Percentiles rank a stretch among this genome's conserved stretches.
phyloP scores from a whole-genome alignment of 2,888 invertebrate species.

The Cephus spinipes region DNA sequence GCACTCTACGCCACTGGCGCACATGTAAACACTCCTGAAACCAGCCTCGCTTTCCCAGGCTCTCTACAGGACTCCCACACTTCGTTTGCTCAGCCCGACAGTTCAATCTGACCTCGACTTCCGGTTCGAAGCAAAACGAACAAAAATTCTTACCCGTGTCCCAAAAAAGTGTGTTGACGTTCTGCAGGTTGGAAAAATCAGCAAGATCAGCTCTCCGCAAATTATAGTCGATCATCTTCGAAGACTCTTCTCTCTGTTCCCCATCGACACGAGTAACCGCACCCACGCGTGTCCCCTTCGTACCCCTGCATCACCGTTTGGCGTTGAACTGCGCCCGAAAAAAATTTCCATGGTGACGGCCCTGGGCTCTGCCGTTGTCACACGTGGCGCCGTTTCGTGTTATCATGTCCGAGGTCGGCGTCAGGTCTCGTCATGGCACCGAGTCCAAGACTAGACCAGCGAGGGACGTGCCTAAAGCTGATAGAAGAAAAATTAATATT shows the following conservation, averaged over 20 bases:
- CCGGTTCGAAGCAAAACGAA: neutral
- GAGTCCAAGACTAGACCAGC: neutral
- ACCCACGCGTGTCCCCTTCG: neutral
- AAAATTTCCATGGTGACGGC: neutral
- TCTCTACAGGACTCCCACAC: neutral
- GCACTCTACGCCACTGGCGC: neutral
- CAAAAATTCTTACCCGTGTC: neutral
- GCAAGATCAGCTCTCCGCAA: neutral
- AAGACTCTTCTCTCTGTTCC: neutral
- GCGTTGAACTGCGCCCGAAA: neutral
- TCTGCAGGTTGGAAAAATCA: neutral
- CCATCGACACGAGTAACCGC: neutral
- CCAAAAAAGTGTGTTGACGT: neutral
- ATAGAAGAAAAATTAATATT: neutral
- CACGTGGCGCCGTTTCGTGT: conserved; percentile 23
- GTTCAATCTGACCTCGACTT: neutral
- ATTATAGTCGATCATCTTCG: neutral
- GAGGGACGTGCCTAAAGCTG: neutral
- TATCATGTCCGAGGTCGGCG: conserved; percentile 21
- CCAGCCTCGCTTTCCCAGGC: neutral
- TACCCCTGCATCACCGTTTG: neutral
- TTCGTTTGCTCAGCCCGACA: neutral
- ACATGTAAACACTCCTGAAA: neutral
- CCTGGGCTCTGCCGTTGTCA: conserved; percentile 4
- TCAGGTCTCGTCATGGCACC: conserved; percentile 8